Evolutionary conservation across 2,113 vertebrate genomes (phyloP).

Genomic region (Xiphophorus maculatus): DNA sequence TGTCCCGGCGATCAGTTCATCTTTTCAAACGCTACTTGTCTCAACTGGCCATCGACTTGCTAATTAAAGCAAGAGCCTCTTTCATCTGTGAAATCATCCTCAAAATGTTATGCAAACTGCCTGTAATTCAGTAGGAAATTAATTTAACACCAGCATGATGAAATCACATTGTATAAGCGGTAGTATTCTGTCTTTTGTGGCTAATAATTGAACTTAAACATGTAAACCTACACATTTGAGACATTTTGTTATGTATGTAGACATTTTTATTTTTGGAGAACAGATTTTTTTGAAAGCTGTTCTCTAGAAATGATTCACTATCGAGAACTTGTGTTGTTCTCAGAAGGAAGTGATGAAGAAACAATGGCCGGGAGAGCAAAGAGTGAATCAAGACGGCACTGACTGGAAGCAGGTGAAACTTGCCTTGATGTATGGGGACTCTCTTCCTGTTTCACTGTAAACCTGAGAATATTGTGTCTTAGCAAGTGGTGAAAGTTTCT

Average conservation of each 20-base stretch:
- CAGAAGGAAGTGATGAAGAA: background rate
- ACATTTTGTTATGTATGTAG: background rate
- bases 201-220: background rate
- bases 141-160: background rate
- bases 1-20: background rate
- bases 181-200: background rate
- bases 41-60: background rate
- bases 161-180: background rate
- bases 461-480: constrained; percentile 29
- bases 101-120: background rate
- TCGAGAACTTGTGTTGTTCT: background rate
- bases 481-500: constrained; percentile 41
- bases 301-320: background rate
- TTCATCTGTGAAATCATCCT: background rate
- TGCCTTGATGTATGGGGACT: constrained; percentile 30
- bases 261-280: background rate
- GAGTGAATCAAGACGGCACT: constrained; percentile 11
- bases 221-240: background rate
- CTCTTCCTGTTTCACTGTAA: constrained; percentile 56
- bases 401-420: constrained; percentile 13
- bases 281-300: background rate
- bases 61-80: background rate
- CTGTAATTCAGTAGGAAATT: background rate
- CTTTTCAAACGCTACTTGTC: background rate
- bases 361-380: constrained; percentile 29